Evolutionary conservation across 2,113 vertebrate genomes (phyloP).

Genomic region (Daboia siamensis): DNA sequence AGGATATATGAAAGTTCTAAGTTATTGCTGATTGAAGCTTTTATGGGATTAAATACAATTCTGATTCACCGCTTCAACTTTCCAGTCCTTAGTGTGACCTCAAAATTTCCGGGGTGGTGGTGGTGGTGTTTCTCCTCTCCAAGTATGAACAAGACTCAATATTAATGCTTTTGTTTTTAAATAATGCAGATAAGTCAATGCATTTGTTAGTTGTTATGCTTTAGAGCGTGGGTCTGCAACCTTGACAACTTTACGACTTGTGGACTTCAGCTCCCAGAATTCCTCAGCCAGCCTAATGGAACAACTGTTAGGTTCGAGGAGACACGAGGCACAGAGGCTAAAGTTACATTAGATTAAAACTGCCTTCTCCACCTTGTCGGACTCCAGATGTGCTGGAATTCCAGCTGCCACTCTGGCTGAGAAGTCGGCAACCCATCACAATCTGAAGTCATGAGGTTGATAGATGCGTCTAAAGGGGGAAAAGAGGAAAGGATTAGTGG

Average conservation of each 20-base stretch:
- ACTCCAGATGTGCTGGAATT: neutral
- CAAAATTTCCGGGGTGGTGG: neutral
- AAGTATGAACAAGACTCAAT: neutral
- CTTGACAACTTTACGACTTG: too few species aligned
- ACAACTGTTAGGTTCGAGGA: neutral
- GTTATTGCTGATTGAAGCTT: neutral
- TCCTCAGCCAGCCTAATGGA: neutral
- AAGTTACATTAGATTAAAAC: neutral
- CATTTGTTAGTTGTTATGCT: neutral
- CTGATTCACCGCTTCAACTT: neutral
- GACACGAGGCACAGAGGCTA: neutral
- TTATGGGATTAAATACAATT: neutral
- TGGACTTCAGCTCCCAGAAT: too few species aligned
- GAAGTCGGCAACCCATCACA: neutral
- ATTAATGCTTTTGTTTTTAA: neutral
- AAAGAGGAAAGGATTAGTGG: neutral
- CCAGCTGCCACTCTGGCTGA: neutral
- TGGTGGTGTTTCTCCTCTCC: neutral
- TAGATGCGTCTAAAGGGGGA: neutral
- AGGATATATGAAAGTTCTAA: neutral
- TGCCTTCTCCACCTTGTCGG: neutral
- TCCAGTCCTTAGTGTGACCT: neutral
- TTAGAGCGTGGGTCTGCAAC: neutral
- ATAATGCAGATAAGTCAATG: neutral
- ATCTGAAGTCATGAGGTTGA: neutral